phyloP scores from a whole-genome alignment of 2,888 invertebrate species.

The Phasia obesa region DNA sequence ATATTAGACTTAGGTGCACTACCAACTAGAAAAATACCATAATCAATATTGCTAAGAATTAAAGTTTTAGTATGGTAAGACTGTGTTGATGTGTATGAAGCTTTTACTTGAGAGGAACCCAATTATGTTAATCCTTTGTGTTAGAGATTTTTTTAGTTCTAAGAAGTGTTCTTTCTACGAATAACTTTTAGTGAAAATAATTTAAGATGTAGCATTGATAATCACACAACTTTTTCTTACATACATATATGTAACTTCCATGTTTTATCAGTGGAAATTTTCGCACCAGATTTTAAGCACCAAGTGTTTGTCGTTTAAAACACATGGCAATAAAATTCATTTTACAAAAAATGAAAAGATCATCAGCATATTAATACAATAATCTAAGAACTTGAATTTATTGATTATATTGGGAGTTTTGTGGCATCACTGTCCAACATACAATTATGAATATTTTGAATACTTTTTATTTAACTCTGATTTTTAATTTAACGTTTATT shows the following conservation, averaged over 20 bases:
- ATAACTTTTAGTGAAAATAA: no score
- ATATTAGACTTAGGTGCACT: background rate
- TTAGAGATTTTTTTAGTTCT: no score
- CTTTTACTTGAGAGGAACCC: no score
- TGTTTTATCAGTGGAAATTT: conserved; percentile 58
- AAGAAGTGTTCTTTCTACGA: background rate
- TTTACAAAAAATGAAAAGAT: conserved; percentile 57
- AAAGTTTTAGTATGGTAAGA: no score
- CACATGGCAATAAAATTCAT: conserved; percentile 22
- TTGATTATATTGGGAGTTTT: conserved; percentile 30
- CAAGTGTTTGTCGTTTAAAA: conserved; percentile 32
- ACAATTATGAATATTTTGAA: no score
- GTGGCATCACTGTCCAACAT: no score
- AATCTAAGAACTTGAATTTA: conserved; percentile 42
- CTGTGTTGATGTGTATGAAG: no score
- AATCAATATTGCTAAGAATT: no score
- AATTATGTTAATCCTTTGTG: no score
- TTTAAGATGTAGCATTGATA: background rate
- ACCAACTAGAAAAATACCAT: background rate
- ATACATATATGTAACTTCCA: conserved; percentile 59
- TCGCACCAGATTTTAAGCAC: conserved; percentile 42
- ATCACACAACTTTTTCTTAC: no score
- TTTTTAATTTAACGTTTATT: no score
- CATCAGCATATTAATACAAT: conserved; percentile 66
- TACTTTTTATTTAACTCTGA: no score